Percentiles rank a stretch among this genome's conserved stretches.
phyloP scores from a whole-genome alignment of 2,797 vertebrate genomes.

The Lepus oiostolus region DNA sequence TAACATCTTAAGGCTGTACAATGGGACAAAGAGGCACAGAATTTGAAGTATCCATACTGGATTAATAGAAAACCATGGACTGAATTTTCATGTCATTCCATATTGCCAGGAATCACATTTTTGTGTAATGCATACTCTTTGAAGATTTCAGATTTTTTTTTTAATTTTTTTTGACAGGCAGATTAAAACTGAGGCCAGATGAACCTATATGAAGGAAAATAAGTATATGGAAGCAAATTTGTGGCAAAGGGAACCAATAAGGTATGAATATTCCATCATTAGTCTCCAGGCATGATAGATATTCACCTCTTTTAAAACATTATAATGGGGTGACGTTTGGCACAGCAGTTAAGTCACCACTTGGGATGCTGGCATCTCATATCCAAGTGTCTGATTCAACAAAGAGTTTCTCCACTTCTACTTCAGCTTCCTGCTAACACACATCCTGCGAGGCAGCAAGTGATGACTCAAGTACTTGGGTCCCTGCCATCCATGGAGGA shows the following conservation, averaged over 20 bases:
- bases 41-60: neutral
- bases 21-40: neutral
- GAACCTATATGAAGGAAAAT: neutral
- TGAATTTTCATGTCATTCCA: neutral
- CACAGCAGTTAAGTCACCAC: too few species aligned
- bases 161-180: too few species aligned
- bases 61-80: neutral
- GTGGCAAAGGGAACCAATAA: constrained; percentile 13
- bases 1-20: neutral
- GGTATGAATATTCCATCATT: neutral
- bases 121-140: too few species aligned
- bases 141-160: neutral
- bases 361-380: too few species aligned
- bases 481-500: too few species aligned
- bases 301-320: neutral
- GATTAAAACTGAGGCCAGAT: neutral
- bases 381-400: too few species aligned
- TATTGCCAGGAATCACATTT: neutral
- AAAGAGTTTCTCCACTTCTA: too few species aligned
- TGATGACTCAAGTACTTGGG: too few species aligned
- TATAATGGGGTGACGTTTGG: neutral
- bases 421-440: too few species aligned
- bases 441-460: too few species aligned
- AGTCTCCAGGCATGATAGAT: neutral
- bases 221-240: neutral